Base-by-base conservation (phyloP, 2,888 invertebrate genomes). In the Pyrrhia umbra region DNA sequence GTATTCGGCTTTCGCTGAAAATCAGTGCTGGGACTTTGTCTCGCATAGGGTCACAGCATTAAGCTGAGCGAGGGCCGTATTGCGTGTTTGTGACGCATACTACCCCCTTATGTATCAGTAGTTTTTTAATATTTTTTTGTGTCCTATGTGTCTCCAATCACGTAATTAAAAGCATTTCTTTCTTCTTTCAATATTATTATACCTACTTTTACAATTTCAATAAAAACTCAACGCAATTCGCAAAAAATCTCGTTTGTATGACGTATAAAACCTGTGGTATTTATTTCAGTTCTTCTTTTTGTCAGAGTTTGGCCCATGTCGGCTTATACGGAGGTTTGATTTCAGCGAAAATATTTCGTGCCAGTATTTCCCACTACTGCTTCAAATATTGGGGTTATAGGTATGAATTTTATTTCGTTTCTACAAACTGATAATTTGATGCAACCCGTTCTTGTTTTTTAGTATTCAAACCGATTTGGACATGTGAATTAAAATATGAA, bases 301-400 rank as follows among this genome's bases (percentile, higher is more conserved):
- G 18, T 21, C 13, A 1, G 27, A 8, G n/a, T 21, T 34, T 18
- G 13, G 15, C 15, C 20, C 8, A 8, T 55, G 50, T 46, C 21
- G 21, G 70, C 25, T 45, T 25, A 21, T 46, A 34, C 18, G n/a
- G 25, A 46, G 45, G 55, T 70, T 27, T 63, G 55, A 55, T 62
- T 70, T 21, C 45, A 27, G n/a, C 25, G 16, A 50, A 54, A 62
- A 62, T 21, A 25, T 30, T 39, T 49, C 40, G n/a, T 27, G 1
- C 18, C 20, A 37, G 37, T 62, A 51, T 55, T 62, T 18, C 2
- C 9, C 3, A 20, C 20, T 6, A 9, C 2, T n/a, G 16, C 15
- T 34, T 40, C 15, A 9, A 34, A 3, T 37, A n/a, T 39, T 6
- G 39, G 18, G n/a, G n/a, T n/a, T n/a, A 51, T 13, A 52, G 16